Percentiles rank a stretch among this genome's conserved stretches.
These are phyloP conservation scores for Perca flavescens DNA, from an alignment of 2,113 vertebrate species.

Conservation along the genomic window DNA sequence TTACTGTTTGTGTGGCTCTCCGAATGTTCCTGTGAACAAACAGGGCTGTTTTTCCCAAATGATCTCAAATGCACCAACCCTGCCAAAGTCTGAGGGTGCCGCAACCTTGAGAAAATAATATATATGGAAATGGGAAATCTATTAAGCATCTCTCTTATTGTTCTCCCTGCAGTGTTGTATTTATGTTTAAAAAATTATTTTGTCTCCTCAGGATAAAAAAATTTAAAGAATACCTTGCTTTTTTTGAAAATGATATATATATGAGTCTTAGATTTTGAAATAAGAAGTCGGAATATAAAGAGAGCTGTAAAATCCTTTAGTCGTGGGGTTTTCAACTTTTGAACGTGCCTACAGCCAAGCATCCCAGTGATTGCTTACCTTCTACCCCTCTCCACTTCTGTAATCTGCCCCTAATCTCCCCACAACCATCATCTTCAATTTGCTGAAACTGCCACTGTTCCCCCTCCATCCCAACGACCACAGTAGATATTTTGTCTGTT, in stretches of 20 bases:
- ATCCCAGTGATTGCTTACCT: conserved; percentile 81
- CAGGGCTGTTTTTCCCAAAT: conserved; percentile 72
- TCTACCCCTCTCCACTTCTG: conserved; percentile 63
- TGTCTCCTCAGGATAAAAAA: conserved; percentile 86
- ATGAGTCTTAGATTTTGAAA: conserved; percentile 77
- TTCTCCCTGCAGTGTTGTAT: conserved; percentile 84
- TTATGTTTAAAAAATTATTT: conserved; percentile 83
- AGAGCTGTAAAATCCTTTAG: conserved; percentile 83
- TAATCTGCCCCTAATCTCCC: conserved; percentile 72
- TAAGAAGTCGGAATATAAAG: conserved; percentile 81
- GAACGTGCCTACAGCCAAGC: conserved; percentile 83
- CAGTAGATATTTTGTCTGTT: conserved; percentile 75
- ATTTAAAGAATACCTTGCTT: conserved; percentile 79
- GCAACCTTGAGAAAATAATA: conserved; percentile 86
- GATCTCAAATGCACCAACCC: conserved; percentile 75
- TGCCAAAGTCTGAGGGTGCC: conserved; percentile 80
- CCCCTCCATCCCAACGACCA: conserved; percentile 66
- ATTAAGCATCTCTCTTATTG: conserved; percentile 84
- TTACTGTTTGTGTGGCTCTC: conserved; percentile 76
- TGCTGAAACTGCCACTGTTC: conserved; percentile 78
- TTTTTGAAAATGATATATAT: conserved; percentile 67
- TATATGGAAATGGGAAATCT: conserved; percentile 86
- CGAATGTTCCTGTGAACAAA: conserved; percentile 76
- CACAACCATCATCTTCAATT: conserved; percentile 78
- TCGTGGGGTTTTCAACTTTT: conserved; percentile 78